These are phyloP conservation scores for Sorex fumeus DNA, from an alignment of 2,113 vertebrate species.

Conservation along the genomic window DNA sequence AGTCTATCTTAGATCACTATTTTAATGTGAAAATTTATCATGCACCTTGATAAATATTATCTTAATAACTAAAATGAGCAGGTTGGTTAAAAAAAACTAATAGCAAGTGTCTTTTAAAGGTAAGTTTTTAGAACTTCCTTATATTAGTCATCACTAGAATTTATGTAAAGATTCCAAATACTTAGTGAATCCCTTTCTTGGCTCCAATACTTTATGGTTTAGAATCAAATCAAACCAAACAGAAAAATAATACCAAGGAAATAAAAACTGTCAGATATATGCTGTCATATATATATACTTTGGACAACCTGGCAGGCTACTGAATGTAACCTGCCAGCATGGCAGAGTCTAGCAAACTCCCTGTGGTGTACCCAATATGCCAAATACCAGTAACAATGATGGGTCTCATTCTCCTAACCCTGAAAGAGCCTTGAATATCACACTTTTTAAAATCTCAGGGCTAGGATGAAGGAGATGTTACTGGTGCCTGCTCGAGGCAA, in stretches of 20 bases:
- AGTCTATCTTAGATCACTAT: conserved; percentile 46
- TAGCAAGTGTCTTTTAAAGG: conserved; percentile 4
- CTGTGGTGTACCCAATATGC: too few relatives aligned
- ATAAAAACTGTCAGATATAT: not conserved
- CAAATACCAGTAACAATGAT: too few relatives aligned
- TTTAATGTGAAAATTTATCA: conserved; percentile 58
- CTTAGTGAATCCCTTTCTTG: conserved; percentile 20
- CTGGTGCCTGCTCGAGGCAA: too few relatives aligned
- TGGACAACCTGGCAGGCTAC: too few relatives aligned
- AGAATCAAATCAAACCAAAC: not conserved
- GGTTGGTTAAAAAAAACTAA: conserved; percentile 31
- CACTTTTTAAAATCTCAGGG: too few relatives aligned
- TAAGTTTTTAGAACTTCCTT: conserved; percentile 23
- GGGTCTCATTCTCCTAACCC: too few relatives aligned
- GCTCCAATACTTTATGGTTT: not conserved
- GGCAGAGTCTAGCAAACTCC: too few relatives aligned
- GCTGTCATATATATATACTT: too few relatives aligned
- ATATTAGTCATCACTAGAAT: not conserved
- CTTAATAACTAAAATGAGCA: conserved; percentile 28
- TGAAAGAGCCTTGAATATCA: too few relatives aligned
- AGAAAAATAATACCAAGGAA: not conserved
- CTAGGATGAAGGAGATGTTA: too few relatives aligned
- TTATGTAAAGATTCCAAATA: conserved; percentile 32
- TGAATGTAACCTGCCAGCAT: too few relatives aligned
- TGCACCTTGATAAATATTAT: conserved; percentile 51